Conservation (phyloP, 2,888 invertebrate species). For the Teleogryllus oceanicus region DNA sequence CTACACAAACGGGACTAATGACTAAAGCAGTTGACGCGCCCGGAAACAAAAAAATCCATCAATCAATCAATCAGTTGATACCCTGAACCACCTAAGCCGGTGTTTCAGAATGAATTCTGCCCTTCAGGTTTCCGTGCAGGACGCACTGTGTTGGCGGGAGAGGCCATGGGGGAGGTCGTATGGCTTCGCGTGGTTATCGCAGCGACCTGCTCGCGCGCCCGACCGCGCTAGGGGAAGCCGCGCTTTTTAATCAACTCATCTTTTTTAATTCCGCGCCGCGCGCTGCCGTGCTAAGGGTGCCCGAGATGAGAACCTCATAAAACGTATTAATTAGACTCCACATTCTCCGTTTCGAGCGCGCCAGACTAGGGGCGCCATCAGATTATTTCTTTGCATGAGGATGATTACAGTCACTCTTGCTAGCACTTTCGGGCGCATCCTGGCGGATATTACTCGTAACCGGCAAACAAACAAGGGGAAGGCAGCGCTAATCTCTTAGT, state of each 20-base stretch:
- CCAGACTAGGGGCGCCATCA: background rate
- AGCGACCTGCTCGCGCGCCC: background rate
- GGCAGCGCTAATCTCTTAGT: too few species aligned
- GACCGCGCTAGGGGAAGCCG: background rate
- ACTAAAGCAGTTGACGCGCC: too few species aligned
- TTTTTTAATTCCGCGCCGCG: background rate
- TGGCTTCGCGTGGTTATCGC: background rate
- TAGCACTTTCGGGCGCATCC: too few species aligned
- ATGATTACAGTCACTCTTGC: too few species aligned
- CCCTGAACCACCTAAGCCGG: too few species aligned
- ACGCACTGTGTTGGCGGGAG: background rate
- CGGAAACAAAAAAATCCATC: too few species aligned
- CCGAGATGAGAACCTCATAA: background rate
- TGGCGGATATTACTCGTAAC: too few species aligned
- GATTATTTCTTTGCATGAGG: background rate
- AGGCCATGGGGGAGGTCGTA: background rate
- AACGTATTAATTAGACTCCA: background rate
- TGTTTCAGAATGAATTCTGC: too few species aligned
- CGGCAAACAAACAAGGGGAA: too few species aligned
- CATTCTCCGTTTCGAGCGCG: background rate
- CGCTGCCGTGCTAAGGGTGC: background rate
- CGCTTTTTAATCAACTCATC: constrained; percentile 18
- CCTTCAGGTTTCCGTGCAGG: background rate
- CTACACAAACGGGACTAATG: too few species aligned
- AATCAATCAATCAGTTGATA: too few species aligned